Conservation (phyloP, 2,888 invertebrate species). For the Ormyrus thymus region DNA sequence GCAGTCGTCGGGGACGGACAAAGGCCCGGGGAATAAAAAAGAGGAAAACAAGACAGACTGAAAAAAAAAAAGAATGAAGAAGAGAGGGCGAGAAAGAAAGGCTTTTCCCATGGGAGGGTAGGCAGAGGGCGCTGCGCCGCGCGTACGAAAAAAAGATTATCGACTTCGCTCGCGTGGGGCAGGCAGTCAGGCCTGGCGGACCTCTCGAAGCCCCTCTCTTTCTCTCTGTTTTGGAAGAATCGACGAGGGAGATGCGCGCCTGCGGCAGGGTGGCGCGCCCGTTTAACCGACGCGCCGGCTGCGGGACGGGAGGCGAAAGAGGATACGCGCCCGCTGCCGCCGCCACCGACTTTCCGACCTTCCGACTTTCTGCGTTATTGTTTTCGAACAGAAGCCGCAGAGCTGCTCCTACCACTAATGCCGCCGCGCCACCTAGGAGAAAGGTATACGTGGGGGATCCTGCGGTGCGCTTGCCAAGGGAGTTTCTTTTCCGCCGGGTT, state of each 20-base stretch:
- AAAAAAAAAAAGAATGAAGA: not conserved
- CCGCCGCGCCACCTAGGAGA: not conserved
- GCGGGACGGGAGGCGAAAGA: slow-evolving; percentile 22
- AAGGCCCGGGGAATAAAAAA: slow-evolving; percentile 12
- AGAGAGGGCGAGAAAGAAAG: not conserved
- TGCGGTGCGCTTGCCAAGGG: no score
- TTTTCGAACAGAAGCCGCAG: slow-evolving; percentile 71
- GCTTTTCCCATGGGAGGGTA: slow-evolving; percentile 10
- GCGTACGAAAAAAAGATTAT: slow-evolving; percentile 30
- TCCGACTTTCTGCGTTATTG: slow-evolving; percentile 46
- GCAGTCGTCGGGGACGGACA: not conserved
- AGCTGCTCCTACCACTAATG: slow-evolving; percentile 50
- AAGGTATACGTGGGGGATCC: no score
- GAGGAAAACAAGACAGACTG: no score
- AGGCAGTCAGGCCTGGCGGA: not conserved
- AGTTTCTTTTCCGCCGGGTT: no score
- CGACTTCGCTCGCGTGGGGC: slow-evolving; percentile 25
- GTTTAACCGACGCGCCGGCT: not conserved
- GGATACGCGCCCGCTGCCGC: not conserved
- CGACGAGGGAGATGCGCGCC: slow-evolving; percentile 10
- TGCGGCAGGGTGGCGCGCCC: not conserved
- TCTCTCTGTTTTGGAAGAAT: slow-evolving; percentile 7
- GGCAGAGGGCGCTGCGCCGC: not conserved
- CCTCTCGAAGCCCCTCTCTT: not conserved
- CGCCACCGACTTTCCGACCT: not conserved